Evolutionary conservation across 2,113 vertebrate species (phyloP).

Genomic region (Serinus canaria): DNA sequence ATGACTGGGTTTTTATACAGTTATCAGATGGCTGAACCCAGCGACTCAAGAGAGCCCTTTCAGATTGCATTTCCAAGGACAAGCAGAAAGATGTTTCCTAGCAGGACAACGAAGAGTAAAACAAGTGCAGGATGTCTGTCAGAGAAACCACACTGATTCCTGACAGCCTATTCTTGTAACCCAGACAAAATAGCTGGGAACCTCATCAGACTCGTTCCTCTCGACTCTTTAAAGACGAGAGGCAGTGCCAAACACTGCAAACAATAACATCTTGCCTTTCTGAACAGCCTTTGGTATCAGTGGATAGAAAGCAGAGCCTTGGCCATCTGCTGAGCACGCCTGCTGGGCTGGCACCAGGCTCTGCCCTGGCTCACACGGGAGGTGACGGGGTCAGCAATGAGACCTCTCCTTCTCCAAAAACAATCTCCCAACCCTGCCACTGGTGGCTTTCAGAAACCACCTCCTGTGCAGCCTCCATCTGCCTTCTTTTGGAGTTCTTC

Average conservation of each 20-base stretch:
- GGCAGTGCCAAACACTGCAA: constrained; percentile 54
- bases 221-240: constrained; percentile 38
- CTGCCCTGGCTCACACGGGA: constrained; percentile 1
- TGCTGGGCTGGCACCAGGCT: constrained; percentile 39
- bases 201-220: constrained; percentile 54
- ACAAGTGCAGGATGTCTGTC: neutral
- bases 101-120: neutral
- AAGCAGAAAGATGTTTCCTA: neutral
- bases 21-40: neutral
- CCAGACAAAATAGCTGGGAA: constrained; percentile 47
- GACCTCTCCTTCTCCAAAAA: constrained; percentile 51
- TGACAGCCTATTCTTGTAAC: neutral
- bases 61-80: neutral
- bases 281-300: constrained; percentile 59
- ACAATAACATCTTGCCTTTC: constrained; percentile 62
- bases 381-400: constrained; percentile 46
- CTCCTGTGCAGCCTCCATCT: neutral
- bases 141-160: neutral
- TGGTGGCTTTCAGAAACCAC: neutral
- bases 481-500: neutral
- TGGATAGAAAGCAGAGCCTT: constrained; percentile 63
- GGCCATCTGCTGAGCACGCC: constrained; percentile 58
- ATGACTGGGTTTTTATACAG: neutral
- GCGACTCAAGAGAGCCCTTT: neutral
- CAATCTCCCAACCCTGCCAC: constrained; percentile 29